Evolutionary conservation across 2,797 vertebrate genomes (phyloP).

Genomic region (Takifugu ocellatus): DNA sequence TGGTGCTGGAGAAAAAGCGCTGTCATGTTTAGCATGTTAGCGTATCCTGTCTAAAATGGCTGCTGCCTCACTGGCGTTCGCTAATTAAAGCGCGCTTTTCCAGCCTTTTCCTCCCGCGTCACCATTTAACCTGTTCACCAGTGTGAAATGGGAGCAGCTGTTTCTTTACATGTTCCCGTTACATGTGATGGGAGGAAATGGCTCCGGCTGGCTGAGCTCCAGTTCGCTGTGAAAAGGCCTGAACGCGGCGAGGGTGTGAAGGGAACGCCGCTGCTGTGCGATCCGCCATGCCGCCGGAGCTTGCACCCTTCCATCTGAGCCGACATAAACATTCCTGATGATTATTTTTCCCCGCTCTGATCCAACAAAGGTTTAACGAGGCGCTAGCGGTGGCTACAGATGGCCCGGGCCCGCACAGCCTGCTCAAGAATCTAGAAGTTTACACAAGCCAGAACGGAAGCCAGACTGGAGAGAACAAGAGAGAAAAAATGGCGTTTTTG

Average conservation of each 20-base stretch:
- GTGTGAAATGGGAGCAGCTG: constrained; percentile 72
- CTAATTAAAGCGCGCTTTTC: constrained; percentile 42
- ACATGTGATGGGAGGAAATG: constrained; percentile 62
- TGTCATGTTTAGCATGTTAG: too few species aligned
- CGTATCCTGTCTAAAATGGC: constrained; percentile 14
- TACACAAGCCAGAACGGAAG: constrained; percentile 54
- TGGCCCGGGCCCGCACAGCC: constrained; percentile 61
- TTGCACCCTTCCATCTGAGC: constrained; percentile 60
- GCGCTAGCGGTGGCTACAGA: constrained; percentile 56
- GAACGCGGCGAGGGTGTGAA: constrained; percentile 34
- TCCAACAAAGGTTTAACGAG: constrained; percentile 51
- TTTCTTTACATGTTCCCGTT: constrained; percentile 63
- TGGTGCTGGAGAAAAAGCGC: too few species aligned
- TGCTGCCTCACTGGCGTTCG: constrained; percentile 34
- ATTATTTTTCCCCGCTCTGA: constrained; percentile 8
- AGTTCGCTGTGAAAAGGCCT: constrained; percentile 49
- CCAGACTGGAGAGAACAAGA: constrained; percentile 51
- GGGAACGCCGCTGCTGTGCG: constrained; percentile 30
- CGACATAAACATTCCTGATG: constrained; percentile 52
- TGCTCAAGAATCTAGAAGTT: constrained; percentile 60
- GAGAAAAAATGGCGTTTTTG: constrained; percentile 23
- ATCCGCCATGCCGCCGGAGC: constrained; percentile 40
- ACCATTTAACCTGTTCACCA: constrained; percentile 73
- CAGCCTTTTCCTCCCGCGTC: constrained; percentile 45
- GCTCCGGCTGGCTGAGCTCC: constrained; percentile 55